phyloP scores from a whole-genome alignment of 2,888 invertebrate genomes.

The Pharmacophagus antenor region DNA sequence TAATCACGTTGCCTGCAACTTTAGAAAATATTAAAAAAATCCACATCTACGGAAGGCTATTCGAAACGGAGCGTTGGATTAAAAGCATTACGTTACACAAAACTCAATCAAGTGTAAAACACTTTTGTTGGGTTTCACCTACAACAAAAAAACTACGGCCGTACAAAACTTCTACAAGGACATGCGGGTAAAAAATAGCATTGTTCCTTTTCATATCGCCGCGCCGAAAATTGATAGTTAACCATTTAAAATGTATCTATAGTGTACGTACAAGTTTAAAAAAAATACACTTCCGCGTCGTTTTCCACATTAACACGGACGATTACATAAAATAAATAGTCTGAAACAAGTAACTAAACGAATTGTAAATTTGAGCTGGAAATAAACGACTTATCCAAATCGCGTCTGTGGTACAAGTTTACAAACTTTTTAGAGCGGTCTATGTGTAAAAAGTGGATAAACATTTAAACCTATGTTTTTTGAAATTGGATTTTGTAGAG shows the following conservation, averaged over 20 bases:
- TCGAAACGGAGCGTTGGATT: constrained; percentile 39
- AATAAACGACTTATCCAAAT: background rate
- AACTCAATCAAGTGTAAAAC: constrained; percentile 49
- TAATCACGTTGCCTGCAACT: background rate
- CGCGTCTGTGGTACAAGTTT: background rate
- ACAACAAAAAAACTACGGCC: constrained; percentile 37
- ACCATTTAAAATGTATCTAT: constrained; percentile 21
- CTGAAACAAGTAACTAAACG: background rate
- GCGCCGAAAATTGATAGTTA: constrained; percentile 20
- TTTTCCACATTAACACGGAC: background rate
- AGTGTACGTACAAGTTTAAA: background rate
- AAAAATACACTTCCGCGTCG: constrained; percentile 3
- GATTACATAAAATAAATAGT: background rate
- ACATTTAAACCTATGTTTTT: background rate
- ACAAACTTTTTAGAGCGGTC: background rate
- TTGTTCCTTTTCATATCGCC: constrained; percentile 36
- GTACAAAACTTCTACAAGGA: constrained; percentile 55
- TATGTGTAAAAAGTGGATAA: background rate
- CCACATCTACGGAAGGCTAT: constrained; percentile 11
- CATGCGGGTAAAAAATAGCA: constrained; percentile 40
- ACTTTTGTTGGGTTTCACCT: constrained; percentile 61
- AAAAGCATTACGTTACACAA: constrained; percentile 48
- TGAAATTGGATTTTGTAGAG: background rate
- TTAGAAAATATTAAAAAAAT: constrained; percentile 12
- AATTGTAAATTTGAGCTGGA: background rate